phyloP scores from a whole-genome alignment of 2,888 invertebrate genomes.

The Dinocampus coccinellae region DNA sequence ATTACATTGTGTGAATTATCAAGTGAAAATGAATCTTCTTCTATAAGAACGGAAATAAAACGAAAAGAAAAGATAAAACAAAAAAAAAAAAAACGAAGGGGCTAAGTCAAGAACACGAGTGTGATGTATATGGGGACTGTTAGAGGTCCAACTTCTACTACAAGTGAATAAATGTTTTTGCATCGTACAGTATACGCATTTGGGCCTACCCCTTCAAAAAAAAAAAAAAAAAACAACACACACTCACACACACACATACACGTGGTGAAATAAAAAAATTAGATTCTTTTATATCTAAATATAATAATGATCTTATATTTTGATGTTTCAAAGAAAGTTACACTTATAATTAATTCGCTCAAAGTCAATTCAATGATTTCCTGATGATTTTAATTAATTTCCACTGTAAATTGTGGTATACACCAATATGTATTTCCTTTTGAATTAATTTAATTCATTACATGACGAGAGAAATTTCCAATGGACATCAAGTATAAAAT shows the following conservation, averaged over 20 bases:
- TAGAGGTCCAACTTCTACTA: background rate
- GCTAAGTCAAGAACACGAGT: background rate
- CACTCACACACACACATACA: background rate
- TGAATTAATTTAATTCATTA: constrained; percentile 5
- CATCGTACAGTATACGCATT: constrained; percentile 10
- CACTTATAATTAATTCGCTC: background rate
- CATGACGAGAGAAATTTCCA: constrained; percentile 2
- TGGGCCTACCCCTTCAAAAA: background rate
- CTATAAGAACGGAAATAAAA: background rate
- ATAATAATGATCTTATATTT: too few species aligned
- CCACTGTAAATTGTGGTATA: background rate
- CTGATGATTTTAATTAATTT: background rate
- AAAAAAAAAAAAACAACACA: background rate
- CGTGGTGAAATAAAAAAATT: too few species aligned
- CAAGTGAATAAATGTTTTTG: constrained; percentile 9
- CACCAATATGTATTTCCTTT: constrained; percentile 2
- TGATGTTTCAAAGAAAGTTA: background rate
- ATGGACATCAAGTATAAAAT: background rate
- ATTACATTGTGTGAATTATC: constrained; percentile 7
- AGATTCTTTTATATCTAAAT: too few species aligned
- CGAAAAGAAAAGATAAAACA: background rate
- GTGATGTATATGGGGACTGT: background rate
- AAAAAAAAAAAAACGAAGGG: background rate
- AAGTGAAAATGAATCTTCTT: constrained; percentile 29
- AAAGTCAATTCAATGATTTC: background rate